Conservation (phyloP, 2,888 invertebrate species). For the Serrognathus titanus region DNA sequence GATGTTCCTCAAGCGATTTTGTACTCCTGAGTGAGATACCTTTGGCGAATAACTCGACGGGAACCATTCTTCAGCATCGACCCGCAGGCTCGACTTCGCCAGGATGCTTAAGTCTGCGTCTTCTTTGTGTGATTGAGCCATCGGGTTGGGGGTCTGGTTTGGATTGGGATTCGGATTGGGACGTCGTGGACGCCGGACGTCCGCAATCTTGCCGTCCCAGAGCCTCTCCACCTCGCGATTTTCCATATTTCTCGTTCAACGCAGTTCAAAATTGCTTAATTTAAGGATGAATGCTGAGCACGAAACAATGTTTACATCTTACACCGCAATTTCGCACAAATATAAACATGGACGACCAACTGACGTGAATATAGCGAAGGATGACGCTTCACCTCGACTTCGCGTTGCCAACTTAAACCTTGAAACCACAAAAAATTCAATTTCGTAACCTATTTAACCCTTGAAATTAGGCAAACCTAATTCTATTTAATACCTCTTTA, state of each 20-base stretch:
- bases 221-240: slow-evolving; percentile 10
- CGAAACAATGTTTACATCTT: slow-evolving; percentile 13
- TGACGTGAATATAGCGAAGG: slow-evolving; percentile 9
- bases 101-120: slow-evolving; percentile 9
- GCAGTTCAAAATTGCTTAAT: neutral
- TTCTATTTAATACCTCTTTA: too few species aligned
- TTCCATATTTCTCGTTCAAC: slow-evolving; percentile 14
- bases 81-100: slow-evolving; percentile 27
- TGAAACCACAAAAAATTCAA: too few species aligned
- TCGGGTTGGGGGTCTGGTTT: neutral
- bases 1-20: slow-evolving; percentile 19
- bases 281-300: slow-evolving; percentile 1
- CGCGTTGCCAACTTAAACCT: neutral
- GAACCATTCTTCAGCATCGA: slow-evolving; percentile 61
- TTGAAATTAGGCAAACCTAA: too few species aligned
- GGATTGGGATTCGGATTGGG: slow-evolving; percentile 19
- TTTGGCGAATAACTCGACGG: slow-evolving; percentile 50
- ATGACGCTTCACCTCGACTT: too few species aligned
- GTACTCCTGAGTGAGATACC: slow-evolving; percentile 9
- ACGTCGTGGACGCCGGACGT: slow-evolving; percentile 18
- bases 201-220: slow-evolving; percentile 19
- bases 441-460: too few species aligned
- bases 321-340: slow-evolving; percentile 19
- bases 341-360: slow-evolving; percentile 20
- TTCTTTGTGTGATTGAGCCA: neutral